phyloP scores from a whole-genome alignment of 2,113 vertebrate genomes.

The Sturnira hondurensis region DNA sequence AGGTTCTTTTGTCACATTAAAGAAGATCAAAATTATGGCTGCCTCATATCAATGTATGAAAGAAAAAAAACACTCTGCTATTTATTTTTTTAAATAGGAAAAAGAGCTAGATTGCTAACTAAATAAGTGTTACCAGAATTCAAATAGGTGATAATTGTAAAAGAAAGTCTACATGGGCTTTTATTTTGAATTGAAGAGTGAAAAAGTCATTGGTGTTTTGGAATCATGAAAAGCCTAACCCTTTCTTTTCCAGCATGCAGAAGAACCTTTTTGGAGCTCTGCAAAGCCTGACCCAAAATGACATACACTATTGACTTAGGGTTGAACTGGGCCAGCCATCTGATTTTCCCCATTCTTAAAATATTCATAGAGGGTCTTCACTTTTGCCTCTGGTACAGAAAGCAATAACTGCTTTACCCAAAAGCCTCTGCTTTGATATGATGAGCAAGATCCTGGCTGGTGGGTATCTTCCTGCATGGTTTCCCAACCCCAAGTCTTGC shows the following conservation, averaged over 20 bases:
- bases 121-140: conserved; percentile 69
- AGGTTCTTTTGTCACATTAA: background rate
- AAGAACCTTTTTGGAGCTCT: conserved; percentile 7
- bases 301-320: background rate
- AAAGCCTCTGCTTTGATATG: background rate
- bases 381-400: background rate
- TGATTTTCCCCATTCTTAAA: background rate
- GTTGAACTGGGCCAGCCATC: background rate
- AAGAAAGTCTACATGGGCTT: conserved; percentile 46
- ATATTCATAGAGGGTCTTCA: background rate
- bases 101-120: conserved; percentile 56
- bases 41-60: background rate
- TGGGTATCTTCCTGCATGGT: background rate
- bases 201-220: conserved; percentile 47
- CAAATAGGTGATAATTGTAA: conserved; percentile 71
- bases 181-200: conserved; percentile 53
- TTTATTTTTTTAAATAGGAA: conserved; percentile 46
- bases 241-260: conserved; percentile 10
- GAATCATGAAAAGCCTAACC: background rate
- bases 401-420: background rate
- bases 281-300: background rate
- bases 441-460: background rate
- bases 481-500: background rate
- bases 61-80: background rate
- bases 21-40: conserved; percentile 26